Conservation (phyloP, 2,113 vertebrate species). For the Noturus placidus region DNA sequence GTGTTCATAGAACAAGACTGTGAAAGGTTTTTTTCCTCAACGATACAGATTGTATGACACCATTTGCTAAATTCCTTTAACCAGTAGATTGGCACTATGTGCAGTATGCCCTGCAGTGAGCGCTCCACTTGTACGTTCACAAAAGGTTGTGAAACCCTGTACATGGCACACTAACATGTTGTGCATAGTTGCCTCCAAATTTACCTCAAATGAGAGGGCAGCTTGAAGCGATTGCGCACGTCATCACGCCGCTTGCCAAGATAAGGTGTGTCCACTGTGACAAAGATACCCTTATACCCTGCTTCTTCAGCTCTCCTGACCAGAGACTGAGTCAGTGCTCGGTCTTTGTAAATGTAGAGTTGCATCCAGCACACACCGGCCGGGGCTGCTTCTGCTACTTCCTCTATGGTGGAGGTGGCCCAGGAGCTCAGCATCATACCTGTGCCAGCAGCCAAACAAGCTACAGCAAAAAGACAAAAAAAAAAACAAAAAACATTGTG, state of each 20-base stretch:
- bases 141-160: conserved; percentile 11
- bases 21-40: background rate
- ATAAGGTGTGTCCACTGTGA: conserved; percentile 91
- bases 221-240: conserved; percentile 87
- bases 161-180: conserved; percentile 26
- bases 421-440: conserved; percentile 98
- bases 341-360: conserved; percentile 92
- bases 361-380: conserved; percentile 80
- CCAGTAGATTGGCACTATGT: background rate
- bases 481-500: background rate
- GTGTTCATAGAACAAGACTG: background rate
- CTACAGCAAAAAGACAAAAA: conserved; percentile 64
- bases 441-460: conserved; percentile 78
- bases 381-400: conserved; percentile 77
- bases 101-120: background rate
- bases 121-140: background rate
- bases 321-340: conserved; percentile 79
- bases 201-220: conserved; percentile 90
- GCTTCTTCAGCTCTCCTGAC: conserved; percentile 81
- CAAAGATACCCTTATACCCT: conserved; percentile 87
- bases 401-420: conserved; percentile 92
- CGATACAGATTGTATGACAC: background rate
- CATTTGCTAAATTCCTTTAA: conserved; percentile 27
- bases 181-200: conserved; percentile 31
- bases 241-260: conserved; percentile 84